Evolutionary conservation across 2,888 invertebrate genomes (phyloP), one percentile per base, ranked within the genome.

Genomic region (Tetramorium bicarinatum): DNA sequence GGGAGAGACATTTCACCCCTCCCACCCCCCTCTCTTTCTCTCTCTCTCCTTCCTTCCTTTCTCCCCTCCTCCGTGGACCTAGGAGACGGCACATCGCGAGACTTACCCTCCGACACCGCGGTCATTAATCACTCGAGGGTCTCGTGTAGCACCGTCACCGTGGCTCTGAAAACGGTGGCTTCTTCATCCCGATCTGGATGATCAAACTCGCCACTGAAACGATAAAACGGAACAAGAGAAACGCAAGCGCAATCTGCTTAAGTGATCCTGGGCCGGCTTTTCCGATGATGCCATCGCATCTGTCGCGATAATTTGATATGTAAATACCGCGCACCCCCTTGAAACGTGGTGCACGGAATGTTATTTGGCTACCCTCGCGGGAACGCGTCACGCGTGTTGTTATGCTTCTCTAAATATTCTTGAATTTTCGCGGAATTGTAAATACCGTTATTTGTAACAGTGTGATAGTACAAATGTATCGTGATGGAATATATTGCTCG

Each of bases 61-160:
- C 21, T 25, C 21, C 49, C 52, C 15, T 74, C 56, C 11, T 74
- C 56, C 56, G 74, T n/a, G 83, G 87, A 88, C 59, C 82, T 71
- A 69, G 85, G 85, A 89, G 89, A 85, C 88, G 87, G 87, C 87
- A 64, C 75, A 87, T 89, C 90, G 88, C 91, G 89, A 90, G 92
- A 92, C 91, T 91, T 88, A 91, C 92, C 91, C 91, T 88, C 87
- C 88, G 91, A 91, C 91, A 88, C 88, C 85, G 85, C 82, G 90
- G 88, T 93, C 93, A 94, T 94, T 94, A 94, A 94, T 94, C 94
- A 94, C 93, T 84, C 91, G 88, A 87, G 86, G 86, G 85, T 88
- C 87, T 85, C 88, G 87, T 85, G 85, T 85, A 85, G 72, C 85
- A 82, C 83, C 87, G 87, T 90, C 89, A 85, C 89, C 84, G 83